A percentile compares a stretch with the other conserved stretches of the same genome.
These are phyloP conservation scores for Elanoides forficatus DNA, from an alignment of 2,113 vertebrate genomes.

Conservation along the genomic window DNA sequence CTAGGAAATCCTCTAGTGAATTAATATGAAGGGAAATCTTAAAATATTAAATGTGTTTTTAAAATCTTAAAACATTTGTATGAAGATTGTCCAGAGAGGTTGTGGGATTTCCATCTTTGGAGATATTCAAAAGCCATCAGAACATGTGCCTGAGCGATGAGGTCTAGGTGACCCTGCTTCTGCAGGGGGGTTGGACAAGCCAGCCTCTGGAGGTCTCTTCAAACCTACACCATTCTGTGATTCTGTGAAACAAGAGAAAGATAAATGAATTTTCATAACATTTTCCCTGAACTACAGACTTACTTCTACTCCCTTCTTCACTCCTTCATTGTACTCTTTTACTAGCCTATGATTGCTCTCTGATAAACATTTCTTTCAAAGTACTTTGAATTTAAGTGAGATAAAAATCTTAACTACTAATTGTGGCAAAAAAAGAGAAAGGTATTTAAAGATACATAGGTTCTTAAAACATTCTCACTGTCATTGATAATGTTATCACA, in stretches of 20 bases:
- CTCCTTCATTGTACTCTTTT: neutral
- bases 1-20: neutral
- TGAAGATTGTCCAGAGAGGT: neutral
- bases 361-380: neutral
- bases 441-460: neutral
- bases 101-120: neutral
- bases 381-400: neutral
- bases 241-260: neutral
- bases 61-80: neutral
- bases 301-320: neutral
- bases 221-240: neutral
- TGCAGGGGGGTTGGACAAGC: neutral
- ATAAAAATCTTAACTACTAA: neutral
- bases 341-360: neutral
- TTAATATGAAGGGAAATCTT: neutral
- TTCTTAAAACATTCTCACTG: neutral
- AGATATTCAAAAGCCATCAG: neutral
- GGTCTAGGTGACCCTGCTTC: neutral
- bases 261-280: neutral
- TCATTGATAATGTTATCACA: neutral
- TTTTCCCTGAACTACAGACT: neutral
- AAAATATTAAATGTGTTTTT: neutral
- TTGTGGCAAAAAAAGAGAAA: neutral
- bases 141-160: neutral
- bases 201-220: neutral